Percentiles rank a stretch among this genome's conserved stretches.
Evolutionary conservation across 1,140 invertebrate species (phyloP).

Genomic region (Sinonovacula constricta): DNA sequence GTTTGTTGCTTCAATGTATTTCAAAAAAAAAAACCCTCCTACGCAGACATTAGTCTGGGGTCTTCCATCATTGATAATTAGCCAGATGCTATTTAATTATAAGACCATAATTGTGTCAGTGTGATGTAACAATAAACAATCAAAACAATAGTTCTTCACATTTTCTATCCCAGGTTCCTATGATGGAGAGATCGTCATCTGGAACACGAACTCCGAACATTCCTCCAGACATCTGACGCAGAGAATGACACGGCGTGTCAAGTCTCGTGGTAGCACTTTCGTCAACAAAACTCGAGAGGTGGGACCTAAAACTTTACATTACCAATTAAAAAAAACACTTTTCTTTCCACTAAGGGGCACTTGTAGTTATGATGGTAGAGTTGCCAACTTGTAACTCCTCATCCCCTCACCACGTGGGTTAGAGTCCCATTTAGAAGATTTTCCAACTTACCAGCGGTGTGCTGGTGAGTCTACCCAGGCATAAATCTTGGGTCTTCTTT

Average conservation of each 20-base stretch:
- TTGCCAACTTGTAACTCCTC: neutral
- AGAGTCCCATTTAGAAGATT: no score
- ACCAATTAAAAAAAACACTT: neutral
- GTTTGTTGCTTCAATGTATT: no score
- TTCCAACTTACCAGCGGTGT: neutral
- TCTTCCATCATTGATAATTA: no score
- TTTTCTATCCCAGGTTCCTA: conserved; percentile 77
- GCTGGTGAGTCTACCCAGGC: neutral
- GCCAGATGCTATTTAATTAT: no score
- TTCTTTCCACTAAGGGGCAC: neutral
- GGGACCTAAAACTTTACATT: neutral
- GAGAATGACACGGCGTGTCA: conserved; percentile 59
- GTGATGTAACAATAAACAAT: no score
- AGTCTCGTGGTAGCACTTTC: conserved; percentile 56
- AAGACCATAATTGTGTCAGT: no score
- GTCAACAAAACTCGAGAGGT: conserved; percentile 54
- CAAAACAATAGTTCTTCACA: no score
- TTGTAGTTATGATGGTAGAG: neutral
- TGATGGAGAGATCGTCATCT: conserved; percentile 88
- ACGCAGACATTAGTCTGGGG: no score
- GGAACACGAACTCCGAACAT: conserved; percentile 80
- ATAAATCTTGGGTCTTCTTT: neutral
- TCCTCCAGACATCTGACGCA: conserved; percentile 67
- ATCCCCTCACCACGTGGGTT: no score
- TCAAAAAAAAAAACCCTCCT: no score